phyloP scores from a whole-genome alignment of 2,888 invertebrate genomes.

The Dasysyrphus tricinctus region DNA sequence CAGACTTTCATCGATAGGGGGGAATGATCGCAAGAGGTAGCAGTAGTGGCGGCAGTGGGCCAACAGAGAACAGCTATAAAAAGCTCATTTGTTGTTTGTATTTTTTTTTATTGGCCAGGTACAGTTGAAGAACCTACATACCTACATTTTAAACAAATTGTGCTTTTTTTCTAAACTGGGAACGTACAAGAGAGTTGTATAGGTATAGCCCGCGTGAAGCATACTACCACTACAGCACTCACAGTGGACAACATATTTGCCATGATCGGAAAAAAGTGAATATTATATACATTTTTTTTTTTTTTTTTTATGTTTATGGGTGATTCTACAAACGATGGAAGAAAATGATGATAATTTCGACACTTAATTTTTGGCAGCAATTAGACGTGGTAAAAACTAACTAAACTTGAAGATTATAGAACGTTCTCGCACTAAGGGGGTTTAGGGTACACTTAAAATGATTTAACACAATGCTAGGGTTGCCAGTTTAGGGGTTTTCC shows the following conservation, averaged over 20 bases:
- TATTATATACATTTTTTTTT: too few relatives aligned
- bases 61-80: slow-evolving; percentile 65
- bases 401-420: too few relatives aligned
- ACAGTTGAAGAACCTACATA: slow-evolving; percentile 82
- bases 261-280: background rate
- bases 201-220: slow-evolving; percentile 37
- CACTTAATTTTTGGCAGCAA: too few relatives aligned
- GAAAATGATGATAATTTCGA: too few relatives aligned
- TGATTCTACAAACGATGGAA: too few relatives aligned
- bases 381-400: too few relatives aligned
- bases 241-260: background rate
- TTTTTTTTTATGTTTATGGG: too few relatives aligned
- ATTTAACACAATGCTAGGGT: too few relatives aligned
- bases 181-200: slow-evolving; percentile 28
- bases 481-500: too few relatives aligned
- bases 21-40: slow-evolving; percentile 32
- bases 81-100: slow-evolving; percentile 63
- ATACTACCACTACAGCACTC: background rate
- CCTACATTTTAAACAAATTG: slow-evolving; percentile 82
- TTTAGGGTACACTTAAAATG: too few relatives aligned
- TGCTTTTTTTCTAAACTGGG: slow-evolving; percentile 74
- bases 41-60: slow-evolving; percentile 42
- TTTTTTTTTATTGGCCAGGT: slow-evolving; percentile 74
- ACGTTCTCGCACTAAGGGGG: too few relatives aligned
- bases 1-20: slow-evolving; percentile 15